These are phyloP conservation scores for Tinea trinotella DNA, from an alignment of 2,888 invertebrate genomes.

Conservation along the genomic window DNA sequence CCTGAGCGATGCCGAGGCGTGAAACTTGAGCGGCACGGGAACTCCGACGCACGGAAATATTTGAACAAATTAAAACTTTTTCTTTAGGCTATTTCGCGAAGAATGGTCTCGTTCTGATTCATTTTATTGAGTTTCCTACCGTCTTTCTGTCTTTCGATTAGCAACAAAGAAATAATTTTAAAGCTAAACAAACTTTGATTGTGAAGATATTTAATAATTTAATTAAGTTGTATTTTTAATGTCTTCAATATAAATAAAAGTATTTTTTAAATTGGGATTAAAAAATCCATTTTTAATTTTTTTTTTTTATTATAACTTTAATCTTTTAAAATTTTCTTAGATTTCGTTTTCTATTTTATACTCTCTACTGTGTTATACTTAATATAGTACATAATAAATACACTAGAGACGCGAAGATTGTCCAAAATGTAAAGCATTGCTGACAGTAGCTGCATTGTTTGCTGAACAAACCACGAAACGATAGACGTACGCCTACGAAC, in stretches of 20 bases:
- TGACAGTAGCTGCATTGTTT: conserved; percentile 17
- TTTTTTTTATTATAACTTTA: background rate
- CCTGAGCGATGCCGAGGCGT: conserved; percentile 49
- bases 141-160: conserved; percentile 19
- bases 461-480: conserved; percentile 2
- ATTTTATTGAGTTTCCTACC: conserved; percentile 35
- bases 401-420: conserved; percentile 3
- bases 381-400: background rate
- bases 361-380: background rate
- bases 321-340: background rate
- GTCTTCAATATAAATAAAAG: background rate
- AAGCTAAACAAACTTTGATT: conserved; percentile 18
- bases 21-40: conserved; percentile 52
- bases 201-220: conserved; percentile 17
- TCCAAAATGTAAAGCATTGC: conserved; percentile 4
- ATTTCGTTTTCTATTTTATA: too few species aligned
- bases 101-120: conserved; percentile 48
- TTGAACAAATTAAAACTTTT: conserved; percentile 71
- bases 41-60: conserved; percentile 53
- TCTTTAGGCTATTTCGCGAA: conserved; percentile 49
- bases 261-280: background rate
- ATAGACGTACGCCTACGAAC: conserved; percentile 11
- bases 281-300: background rate
- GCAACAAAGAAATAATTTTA: conserved; percentile 18
- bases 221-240: conserved; percentile 12